Base-by-base conservation (phyloP, 1,140 invertebrate genomes). In the Diabrotica virgifera region DNA sequence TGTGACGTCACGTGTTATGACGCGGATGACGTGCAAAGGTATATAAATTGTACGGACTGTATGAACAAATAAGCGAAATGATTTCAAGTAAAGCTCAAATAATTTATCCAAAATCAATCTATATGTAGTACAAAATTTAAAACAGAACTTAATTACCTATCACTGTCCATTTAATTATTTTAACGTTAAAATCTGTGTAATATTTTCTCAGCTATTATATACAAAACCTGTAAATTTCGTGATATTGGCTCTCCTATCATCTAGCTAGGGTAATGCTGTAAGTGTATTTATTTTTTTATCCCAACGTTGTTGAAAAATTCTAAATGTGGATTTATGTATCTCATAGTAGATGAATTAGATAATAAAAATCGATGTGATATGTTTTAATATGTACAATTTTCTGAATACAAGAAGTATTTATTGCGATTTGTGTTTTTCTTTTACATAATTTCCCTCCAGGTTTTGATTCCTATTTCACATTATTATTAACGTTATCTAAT, bases 341-440 rank as follows among this genome's bases (percentile, higher is more conserved):
- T 46, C 8, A 10, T 46, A 46, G n/a, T 46, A 10, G 40, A 46
- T 10, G 4, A 10, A 46, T n/a, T 46, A 46, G 40, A 5, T 46
- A 10, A 46, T 46, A 5, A 46, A 46, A 46, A 10, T 46, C n/a
- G n/a, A 46, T 46, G 40, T 46, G 40, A 46, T 46, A 46, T 46
- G 40, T 46, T 46, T n/a, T 46, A 46, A 46, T 46, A 46, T 46
- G 40, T 46, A 46, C 40, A 46, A 10, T 46, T 46, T 46, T 46
- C 40, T 46, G 8, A 46, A 46, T 46, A 46, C n/a, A 46, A 46
- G 8, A n/a, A 46, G 8, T 46, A 46, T 46, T 46, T 46, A 46
- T 46, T 46, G 40, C n/a, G 6, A 8, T 46, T 8, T 46, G 40
- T 46, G 8, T 46, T 46, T 46, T 46, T 2, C 24, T 24, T 24